A percentile compares a stretch with the other conserved stretches of the same genome.
These are phyloP conservation scores for Volucella zonaria DNA, from an alignment of 2,888 invertebrate species.

Conservation along the genomic window DNA sequence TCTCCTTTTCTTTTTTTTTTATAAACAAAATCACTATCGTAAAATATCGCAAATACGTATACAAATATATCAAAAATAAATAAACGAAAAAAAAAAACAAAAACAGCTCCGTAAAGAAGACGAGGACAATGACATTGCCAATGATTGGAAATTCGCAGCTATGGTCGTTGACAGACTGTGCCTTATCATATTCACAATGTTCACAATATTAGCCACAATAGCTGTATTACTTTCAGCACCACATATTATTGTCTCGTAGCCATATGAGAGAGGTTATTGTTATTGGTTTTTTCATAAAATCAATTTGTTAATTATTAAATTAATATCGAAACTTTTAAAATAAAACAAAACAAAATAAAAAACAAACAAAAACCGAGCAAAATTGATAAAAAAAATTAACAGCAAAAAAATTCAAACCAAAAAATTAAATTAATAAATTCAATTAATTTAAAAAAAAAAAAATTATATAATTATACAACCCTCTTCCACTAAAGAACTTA, in stretches of 20 bases:
- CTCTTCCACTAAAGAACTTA: constrained; percentile 59
- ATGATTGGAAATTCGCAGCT: constrained; percentile 99
- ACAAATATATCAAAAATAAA: constrained; percentile 48
- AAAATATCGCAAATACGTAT: constrained; percentile 26
- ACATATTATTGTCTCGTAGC: constrained; percentile 86
- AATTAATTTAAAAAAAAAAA: constrained; percentile 76
- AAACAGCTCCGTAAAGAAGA: constrained; percentile 94
- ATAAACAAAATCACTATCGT: constrained; percentile 6
- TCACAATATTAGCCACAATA: constrained; percentile 98
- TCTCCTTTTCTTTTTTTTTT: constrained; percentile 50
- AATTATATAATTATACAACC: constrained; percentile 74
- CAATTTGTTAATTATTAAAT: constrained; percentile 84
- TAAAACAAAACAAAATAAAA: constrained; percentile 75
- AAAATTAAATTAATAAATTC: constrained; percentile 74
- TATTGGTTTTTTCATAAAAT: constrained; percentile 84
- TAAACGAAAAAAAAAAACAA: constrained; percentile 76
- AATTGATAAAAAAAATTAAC: constrained; percentile 74
- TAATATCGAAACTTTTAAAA: constrained; percentile 83
- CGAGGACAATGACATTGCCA: constrained; percentile 95
- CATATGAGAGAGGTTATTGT: constrained; percentile 84
- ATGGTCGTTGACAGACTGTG: constrained; percentile 99
- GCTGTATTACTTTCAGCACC: constrained; percentile 98
- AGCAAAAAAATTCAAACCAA: constrained; percentile 73
- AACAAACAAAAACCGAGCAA: constrained; percentile 72
- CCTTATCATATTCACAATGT: constrained; percentile 99